Evolutionary conservation across 2,797 vertebrate genomes (phyloP), one percentile per base, ranked within the genome.

Genomic region (Percopsis omiscomaycus): DNA sequence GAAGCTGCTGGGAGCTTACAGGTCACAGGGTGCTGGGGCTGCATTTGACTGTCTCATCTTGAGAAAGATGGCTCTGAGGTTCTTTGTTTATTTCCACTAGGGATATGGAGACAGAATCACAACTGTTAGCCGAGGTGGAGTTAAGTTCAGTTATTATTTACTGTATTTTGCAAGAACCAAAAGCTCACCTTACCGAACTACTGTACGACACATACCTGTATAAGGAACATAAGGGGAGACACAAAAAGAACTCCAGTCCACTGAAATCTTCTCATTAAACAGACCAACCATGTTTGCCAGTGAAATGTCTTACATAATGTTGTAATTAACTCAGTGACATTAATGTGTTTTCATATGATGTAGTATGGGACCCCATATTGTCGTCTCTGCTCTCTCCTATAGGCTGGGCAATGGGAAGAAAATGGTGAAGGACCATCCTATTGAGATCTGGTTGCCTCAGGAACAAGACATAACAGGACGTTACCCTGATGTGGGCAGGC

Each of bases 1-100:
- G 86, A 89, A 88, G 86, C 86, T 81, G 78, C 75, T 76, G 82
- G 84, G 79, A 89, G 77, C 80, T 70, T 3, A 54, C 50, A 29
- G 89, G 86, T 89, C 86, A 81, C 77, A 42, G 71, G 86, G 78
- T 84, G 73, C 75, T 53, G 73, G 78, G 81, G 80, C 80, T 82
- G 78, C 74, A 64, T 85, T 90, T 89, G 89, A 88, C 89, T 88
- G 84, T 76, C 85, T 89, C 84, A 79, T 90, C 82, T 87, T 89
- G 72, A 89, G 86, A 81, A 73, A 65, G 73, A 85, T 82, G 82
- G 80, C 86, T 83, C 79, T 79, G 84, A 85, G 76, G 45, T 83
- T 85, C 84, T 84, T 88, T 89, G 86, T 88, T 85, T 74, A 45
- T 72, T 75, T 64, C 59, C 82, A 70, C 81, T 12, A 22, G 79